Base-by-base conservation (phyloP, 2,797 vertebrate genomes). In the Agapornis canus region DNA sequence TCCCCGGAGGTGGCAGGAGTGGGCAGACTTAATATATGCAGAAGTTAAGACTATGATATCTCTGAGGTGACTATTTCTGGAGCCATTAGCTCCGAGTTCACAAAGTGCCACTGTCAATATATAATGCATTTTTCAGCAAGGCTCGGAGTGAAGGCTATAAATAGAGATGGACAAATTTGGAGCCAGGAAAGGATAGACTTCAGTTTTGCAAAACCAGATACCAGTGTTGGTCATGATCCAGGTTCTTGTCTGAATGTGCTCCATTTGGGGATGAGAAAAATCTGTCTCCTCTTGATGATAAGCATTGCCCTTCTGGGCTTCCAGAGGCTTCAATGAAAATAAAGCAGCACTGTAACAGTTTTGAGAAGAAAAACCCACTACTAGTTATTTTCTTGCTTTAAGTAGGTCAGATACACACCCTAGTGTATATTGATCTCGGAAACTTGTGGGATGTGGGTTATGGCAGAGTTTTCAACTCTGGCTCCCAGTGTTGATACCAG, bases 111-210 rank as follows among this genome's bases (percentile, higher is more conserved):
- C 73, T 82, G 64, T 86, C 83, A 86, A 95, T 80, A 94, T 56
- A 86, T 26, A 93, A 77, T 35, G 68, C n/a, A 92, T 94, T 91
- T 94, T 94, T 91, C 80, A 95, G 77, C 85, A 88, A 90, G 63
- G 61, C 39, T 92, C 43, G 0, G 1, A 76, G 54, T 51, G 29
- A 91, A 86, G 35, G 49, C 73, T 94, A 94, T 90, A 90, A 81
- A 93, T 60, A 91, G 91, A 69, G 70, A 79, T 52, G 42, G 76
- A 86, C 61, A 91, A 82, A 96, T 79, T 40, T 1, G 0, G 37
- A 56, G 40, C 82, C 87, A 93, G 64, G 48, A 86, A 82, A 94
- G 40, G 80, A 63, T 45, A 86, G 72, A 83, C 76, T 87, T 61
- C 21, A 51, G 43, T 83, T 95, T 49, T 94, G 43, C 31, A 91